Percentiles rank a stretch among this genome's conserved stretches.
phyloP scores from a whole-genome alignment of 1,140 invertebrate species.

The Pseudomyrmex pallidus region DNA sequence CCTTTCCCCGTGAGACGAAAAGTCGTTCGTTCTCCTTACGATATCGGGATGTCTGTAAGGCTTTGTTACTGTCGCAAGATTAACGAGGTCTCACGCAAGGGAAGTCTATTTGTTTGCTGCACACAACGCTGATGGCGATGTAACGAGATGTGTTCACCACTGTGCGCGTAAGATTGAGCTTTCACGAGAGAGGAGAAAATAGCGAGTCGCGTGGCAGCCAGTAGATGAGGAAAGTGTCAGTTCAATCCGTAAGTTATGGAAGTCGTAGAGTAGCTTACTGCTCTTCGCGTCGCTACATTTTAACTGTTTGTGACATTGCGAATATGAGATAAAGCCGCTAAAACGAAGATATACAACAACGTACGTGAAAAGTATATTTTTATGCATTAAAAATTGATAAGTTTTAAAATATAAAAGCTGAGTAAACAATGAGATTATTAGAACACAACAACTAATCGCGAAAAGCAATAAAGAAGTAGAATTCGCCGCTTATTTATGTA shows the following conservation, averaged over 20 bases:
- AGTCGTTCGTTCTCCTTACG: conserved; percentile 51
- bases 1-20: conserved; percentile 29
- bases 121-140: conserved; percentile 30
- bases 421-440: no score
- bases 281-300: neutral
- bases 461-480: neutral
- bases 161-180: conserved; percentile 54
- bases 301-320: neutral
- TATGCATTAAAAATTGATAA: no score
- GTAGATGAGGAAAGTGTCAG: conserved; percentile 23
- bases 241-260: conserved; percentile 9
- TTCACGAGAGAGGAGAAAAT: conserved; percentile 25
- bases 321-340: neutral
- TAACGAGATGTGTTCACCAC: conserved; percentile 59
- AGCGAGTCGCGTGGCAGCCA: conserved; percentile 24
- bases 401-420: no score
- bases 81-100: conserved; percentile 65
- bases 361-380: no score
- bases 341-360: no score
- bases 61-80: conserved; percentile 67
- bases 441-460: no score
- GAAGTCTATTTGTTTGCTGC: conserved; percentile 53
- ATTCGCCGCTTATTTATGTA: neutral
- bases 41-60: conserved; percentile 51
- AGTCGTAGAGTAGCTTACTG: neutral